phyloP scores from a whole-genome alignment of 1,140 invertebrate genomes.

The Euura lappo region DNA sequence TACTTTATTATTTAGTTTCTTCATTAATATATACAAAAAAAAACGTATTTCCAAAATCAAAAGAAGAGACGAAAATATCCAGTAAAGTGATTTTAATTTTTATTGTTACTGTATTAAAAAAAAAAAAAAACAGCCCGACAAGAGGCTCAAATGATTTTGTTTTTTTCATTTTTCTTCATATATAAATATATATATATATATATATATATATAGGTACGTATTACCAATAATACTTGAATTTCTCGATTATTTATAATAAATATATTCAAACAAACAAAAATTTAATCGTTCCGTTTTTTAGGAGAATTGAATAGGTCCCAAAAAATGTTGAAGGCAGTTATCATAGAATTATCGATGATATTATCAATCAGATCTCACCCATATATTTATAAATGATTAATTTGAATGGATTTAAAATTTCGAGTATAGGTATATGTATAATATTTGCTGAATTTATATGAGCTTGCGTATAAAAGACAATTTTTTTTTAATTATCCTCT shows the following conservation, averaged over 20 bases:
- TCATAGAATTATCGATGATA: too few relatives aligned
- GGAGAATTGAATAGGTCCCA: too few relatives aligned
- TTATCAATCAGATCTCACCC: too few relatives aligned
- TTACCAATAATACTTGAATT: neutral
- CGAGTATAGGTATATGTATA: conserved; percentile 38
- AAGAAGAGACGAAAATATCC: neutral
- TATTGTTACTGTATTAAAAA: too few relatives aligned
- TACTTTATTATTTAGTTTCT: too few relatives aligned
- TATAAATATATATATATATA: conserved; percentile 1
- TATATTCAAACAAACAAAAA: too few relatives aligned
- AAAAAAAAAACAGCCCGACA: too few relatives aligned
- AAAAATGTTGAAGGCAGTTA: too few relatives aligned
- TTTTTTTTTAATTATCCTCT: conserved; percentile 53
- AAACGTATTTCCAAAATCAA: neutral
- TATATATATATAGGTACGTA: neutral
- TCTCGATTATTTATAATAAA: too few relatives aligned
- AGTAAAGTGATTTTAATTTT: neutral
- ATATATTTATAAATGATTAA: too few relatives aligned
- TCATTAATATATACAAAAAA: neutral
- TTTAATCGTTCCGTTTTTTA: too few relatives aligned
- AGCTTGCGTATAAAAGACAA: conserved; percentile 55
- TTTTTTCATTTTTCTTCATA: neutral
- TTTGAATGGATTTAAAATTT: conserved; percentile 32
- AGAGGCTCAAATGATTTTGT: neutral
- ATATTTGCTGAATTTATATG: conserved; percentile 47